Evolutionary conservation across 1,140 invertebrate genomes (phyloP).

Genomic region (Danaus plexippus): DNA sequence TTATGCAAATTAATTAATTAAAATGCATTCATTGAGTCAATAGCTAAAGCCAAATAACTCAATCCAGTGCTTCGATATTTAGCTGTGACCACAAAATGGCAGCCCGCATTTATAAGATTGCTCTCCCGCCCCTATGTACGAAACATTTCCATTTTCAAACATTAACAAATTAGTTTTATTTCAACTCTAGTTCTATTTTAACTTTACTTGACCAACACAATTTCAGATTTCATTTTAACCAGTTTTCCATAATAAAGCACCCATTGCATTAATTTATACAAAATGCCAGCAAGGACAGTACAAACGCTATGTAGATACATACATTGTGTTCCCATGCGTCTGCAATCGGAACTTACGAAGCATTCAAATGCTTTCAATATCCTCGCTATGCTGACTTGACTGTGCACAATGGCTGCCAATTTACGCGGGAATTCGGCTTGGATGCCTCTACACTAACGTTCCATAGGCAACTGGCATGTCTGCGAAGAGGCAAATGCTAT

Average conservation of each 20-base stretch:
- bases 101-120: slow-evolving; percentile 22
- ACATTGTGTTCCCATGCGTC: slow-evolving; percentile 10
- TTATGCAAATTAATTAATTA: too few relatives aligned
- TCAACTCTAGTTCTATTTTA: too few relatives aligned
- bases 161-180: background rate
- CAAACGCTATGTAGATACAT: background rate
- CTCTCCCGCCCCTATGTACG: slow-evolving; percentile 7
- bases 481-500: too few relatives aligned
- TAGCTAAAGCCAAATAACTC: background rate
- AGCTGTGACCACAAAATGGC: slow-evolving; percentile 20
- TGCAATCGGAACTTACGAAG: slow-evolving; percentile 54
- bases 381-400: slow-evolving; percentile 41
- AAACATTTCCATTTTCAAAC: slow-evolving; percentile 9
- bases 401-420: slow-evolving; percentile 61
- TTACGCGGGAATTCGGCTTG: slow-evolving; percentile 54
- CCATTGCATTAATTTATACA: too few relatives aligned
- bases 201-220: too few relatives aligned
- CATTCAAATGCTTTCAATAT: slow-evolving; percentile 61
- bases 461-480: too few relatives aligned
- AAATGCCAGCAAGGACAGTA: background rate
- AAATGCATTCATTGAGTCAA: too few relatives aligned
- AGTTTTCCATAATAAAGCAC: too few relatives aligned
- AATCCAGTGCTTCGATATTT: slow-evolving; percentile 18
- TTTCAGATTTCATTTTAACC: too few relatives aligned
- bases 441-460: slow-evolving; percentile 34